These are phyloP conservation scores for Littorina saxatilis DNA, from an alignment of 1,140 invertebrate genomes.

Conservation along the genomic window DNA sequence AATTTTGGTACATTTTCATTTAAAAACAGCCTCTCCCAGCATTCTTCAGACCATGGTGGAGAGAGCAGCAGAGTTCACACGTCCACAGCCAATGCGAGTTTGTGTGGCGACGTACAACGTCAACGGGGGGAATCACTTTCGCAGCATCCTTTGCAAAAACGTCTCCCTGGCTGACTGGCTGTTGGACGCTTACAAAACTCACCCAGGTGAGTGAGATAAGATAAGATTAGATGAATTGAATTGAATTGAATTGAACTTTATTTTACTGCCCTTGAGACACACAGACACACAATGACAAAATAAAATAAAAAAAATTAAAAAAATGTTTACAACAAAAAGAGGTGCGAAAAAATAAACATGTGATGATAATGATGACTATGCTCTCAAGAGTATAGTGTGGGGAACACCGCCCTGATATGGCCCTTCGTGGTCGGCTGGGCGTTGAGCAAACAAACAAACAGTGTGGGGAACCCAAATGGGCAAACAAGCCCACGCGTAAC, in stretches of 20 bases:
- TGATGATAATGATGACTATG: too few species aligned
- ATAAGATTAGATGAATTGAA: background rate
- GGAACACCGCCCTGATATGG: too few species aligned
- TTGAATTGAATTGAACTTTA: background rate
- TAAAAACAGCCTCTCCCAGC: slow-evolving; percentile 76
- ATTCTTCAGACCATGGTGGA: slow-evolving; percentile 78
- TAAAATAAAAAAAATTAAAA: too few species aligned
- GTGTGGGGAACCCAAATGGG: too few species aligned
- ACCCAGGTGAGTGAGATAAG: slow-evolving; percentile 61
- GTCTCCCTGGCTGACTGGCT: slow-evolving; percentile 96
- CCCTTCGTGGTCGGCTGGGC: too few species aligned
- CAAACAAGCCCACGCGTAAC: too few species aligned
- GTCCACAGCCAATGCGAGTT: slow-evolving; percentile 84
- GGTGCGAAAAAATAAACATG: too few species aligned
- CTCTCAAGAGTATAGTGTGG: too few species aligned
- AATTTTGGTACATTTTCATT: too few species aligned
- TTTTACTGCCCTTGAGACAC: background rate
- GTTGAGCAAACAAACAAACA: too few species aligned
- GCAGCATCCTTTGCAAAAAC: slow-evolving; percentile 96
- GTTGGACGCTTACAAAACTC: slow-evolving; percentile 81
- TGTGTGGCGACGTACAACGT: slow-evolving; percentile 99
- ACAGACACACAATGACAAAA: background rate
- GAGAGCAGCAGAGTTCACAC: slow-evolving; percentile 89
- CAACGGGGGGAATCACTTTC: slow-evolving; percentile 98
- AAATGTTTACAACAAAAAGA: too few species aligned